Conservation (phyloP, 2,797 vertebrate species). For the Rhabdophis nuchalis region DNA sequence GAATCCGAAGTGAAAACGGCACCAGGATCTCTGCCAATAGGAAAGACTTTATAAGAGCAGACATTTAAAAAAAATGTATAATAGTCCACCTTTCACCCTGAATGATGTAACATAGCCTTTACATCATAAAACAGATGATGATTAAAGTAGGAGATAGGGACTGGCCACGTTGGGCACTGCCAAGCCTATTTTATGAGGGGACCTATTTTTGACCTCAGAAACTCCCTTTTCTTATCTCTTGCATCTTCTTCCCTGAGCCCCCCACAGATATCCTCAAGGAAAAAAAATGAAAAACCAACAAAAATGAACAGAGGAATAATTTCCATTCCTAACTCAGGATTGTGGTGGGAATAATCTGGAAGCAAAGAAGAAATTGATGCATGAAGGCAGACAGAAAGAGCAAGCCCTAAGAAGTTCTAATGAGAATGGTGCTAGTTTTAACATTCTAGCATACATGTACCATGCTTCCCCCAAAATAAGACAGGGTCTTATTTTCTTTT, state of each 20-base stretch:
- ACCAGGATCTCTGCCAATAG: not conserved
- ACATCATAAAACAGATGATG: not conserved
- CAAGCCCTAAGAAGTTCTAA: not conserved
- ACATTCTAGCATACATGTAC: not conserved
- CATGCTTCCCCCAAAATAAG: too few relatives aligned
- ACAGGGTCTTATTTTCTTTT: too few relatives aligned
- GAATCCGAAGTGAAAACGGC: accelerated
- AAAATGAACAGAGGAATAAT: not conserved
- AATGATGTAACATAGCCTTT: not conserved
- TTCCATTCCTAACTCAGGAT: not conserved
- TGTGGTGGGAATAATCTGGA: not conserved
- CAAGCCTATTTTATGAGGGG: not conserved
- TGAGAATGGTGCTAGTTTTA: not conserved
- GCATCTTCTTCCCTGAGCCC: not conserved
- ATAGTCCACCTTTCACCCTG: not conserved
- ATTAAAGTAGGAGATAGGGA: not conserved
- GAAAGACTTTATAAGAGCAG: not conserved
- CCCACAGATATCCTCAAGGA: not conserved
- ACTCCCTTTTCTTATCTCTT: not conserved
- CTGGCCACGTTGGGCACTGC: not conserved
- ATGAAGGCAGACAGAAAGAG: not conserved
- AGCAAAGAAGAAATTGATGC: not conserved
- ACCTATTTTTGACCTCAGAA: not conserved
- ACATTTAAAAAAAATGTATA: not conserved
- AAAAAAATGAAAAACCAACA: not conserved